phyloP scores from a whole-genome alignment of 2,797 vertebrate species.

The Clangula hyemalis region DNA sequence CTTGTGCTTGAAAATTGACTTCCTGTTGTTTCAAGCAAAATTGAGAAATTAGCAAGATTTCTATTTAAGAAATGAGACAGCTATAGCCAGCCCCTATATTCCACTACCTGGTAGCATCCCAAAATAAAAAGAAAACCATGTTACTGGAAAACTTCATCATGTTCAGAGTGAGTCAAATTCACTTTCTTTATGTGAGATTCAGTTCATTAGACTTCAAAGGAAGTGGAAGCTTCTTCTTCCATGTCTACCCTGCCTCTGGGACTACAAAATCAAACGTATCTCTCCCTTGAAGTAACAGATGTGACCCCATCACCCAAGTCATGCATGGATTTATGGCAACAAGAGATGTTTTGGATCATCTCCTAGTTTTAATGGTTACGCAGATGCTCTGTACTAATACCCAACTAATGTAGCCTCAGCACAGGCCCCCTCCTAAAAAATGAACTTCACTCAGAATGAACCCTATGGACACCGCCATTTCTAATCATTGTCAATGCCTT shows the following conservation, averaged over 20 bases:
- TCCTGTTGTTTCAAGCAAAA: background rate
- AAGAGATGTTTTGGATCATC: background rate
- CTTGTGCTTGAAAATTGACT: background rate
- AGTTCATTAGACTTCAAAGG: conserved; percentile 19
- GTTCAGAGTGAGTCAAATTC: background rate
- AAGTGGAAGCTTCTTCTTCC: background rate
- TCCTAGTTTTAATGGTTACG: background rate
- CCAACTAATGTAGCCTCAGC: background rate
- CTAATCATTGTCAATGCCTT: conserved; percentile 32
- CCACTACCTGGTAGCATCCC: background rate
- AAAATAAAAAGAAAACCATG: background rate
- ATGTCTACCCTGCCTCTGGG: background rate
- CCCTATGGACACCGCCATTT: background rate
- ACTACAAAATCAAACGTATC: background rate
- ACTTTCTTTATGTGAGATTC: background rate
- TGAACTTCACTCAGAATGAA: background rate
- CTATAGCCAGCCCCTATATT: background rate
- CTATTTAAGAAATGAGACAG: background rate
- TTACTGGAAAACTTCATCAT: background rate
- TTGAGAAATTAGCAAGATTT: background rate
- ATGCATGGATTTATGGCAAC: background rate
- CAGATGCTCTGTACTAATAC: background rate
- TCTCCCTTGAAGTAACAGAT: background rate
- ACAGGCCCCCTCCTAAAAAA: background rate
- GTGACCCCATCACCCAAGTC: background rate